phyloP scores from a whole-genome alignment of 2,888 invertebrate genomes.

The Eulithis testata region DNA sequence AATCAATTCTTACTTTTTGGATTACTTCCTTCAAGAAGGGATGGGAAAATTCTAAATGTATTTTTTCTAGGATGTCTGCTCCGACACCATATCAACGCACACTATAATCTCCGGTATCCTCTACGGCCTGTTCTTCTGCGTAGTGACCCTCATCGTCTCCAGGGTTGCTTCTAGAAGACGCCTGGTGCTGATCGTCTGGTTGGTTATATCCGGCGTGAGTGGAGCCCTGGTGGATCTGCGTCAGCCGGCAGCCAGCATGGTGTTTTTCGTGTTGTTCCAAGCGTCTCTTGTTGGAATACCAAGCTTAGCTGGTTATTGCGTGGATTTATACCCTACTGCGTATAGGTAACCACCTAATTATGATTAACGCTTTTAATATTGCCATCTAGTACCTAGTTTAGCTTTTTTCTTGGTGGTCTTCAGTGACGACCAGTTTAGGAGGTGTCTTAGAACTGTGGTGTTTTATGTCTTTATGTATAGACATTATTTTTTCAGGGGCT shows the following conservation, averaged over 20 bases:
- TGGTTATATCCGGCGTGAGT: slow-evolving; percentile 77
- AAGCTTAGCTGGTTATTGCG: slow-evolving; percentile 57
- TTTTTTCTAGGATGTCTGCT: slow-evolving; percentile 60
- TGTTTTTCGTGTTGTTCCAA: slow-evolving; percentile 60
- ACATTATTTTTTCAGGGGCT: slow-evolving; percentile 50
- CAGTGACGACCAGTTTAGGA: too few relatives aligned
- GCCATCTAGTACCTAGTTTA: background rate
- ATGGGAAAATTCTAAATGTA: background rate
- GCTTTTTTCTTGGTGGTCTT: too few relatives aligned
- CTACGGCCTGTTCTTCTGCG: slow-evolving; percentile 83
- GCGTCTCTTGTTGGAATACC: slow-evolving; percentile 54
- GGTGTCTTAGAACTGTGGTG: too few relatives aligned
- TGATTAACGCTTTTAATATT: slow-evolving; percentile 10
- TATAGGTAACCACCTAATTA: slow-evolving; percentile 50
- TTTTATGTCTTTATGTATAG: too few relatives aligned
- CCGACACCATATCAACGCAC: slow-evolving; percentile 73
- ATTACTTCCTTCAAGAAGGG: too few relatives aligned
- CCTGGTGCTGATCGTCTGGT: slow-evolving; percentile 67
- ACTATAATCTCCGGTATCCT: slow-evolving; percentile 85
- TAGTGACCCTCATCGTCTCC: slow-evolving; percentile 74
- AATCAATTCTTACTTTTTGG: too few relatives aligned
- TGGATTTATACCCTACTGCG: slow-evolving; percentile 65
- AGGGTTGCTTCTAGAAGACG: slow-evolving; percentile 79
- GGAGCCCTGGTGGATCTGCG: slow-evolving; percentile 78
- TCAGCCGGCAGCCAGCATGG: slow-evolving; percentile 54